Conservation (phyloP, 2,888 invertebrate genomes). For the Tromatobia lineatoria region DNA sequence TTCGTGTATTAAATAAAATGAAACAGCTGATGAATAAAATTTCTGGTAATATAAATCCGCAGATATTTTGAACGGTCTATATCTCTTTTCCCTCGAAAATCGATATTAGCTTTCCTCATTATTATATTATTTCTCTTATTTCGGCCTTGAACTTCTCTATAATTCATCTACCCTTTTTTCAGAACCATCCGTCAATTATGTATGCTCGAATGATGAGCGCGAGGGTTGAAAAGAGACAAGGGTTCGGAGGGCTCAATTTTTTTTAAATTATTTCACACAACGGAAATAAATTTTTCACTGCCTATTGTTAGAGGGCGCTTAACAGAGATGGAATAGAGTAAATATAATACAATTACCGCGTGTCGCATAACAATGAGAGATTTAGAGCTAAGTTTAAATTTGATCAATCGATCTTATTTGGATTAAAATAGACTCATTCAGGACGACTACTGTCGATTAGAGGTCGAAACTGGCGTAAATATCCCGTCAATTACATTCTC, state of each 20-base stretch:
- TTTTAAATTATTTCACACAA: conserved; percentile 19
- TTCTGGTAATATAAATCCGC: no score
- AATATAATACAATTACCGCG: conserved; percentile 14
- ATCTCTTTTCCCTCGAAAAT: not conserved
- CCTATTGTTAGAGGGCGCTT: not conserved
- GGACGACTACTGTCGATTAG: not conserved
- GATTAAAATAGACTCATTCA: not conserved
- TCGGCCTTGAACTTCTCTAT: no score
- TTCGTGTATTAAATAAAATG: no score
- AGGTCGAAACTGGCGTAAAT: not conserved
- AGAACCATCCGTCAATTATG: conserved; percentile 40
- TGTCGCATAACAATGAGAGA: not conserved
- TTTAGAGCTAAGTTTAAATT: conserved; percentile 7
- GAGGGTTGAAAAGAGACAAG: not conserved
- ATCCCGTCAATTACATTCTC: not conserved
- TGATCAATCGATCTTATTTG: not conserved
- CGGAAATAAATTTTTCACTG: conserved; percentile 1
- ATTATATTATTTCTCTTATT: not conserved
- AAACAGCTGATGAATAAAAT: no score
- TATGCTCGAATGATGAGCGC: conserved; percentile 14
- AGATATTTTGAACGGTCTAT: not conserved
- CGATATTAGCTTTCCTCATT: conserved; percentile 4
- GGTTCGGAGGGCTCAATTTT: conserved; percentile 17
- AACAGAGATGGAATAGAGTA: not conserved
- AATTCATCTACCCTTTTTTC: not conserved